phyloP scores from a whole-genome alignment of 2,888 invertebrate genomes.

The Malthinus seriepunctatus region DNA sequence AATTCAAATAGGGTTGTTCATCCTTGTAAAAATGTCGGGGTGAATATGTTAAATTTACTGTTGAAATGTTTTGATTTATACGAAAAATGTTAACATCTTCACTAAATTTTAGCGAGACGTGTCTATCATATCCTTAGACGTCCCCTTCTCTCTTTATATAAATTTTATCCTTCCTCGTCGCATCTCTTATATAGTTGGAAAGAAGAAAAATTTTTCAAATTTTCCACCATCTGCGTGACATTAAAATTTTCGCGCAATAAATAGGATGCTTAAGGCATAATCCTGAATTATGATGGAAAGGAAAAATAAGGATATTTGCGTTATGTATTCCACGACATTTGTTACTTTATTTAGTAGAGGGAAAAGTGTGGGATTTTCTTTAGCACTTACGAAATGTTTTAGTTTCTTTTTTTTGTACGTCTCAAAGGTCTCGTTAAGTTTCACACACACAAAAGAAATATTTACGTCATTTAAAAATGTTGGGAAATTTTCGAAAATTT shows the following conservation, averaged over 20 bases:
- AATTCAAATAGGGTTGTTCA: constrained; percentile 45
- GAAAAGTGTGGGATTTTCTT: constrained; percentile 22
- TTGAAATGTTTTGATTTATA: constrained; percentile 32
- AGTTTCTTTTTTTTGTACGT: constrained; percentile 10
- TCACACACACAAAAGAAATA: neutral
- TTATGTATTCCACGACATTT: constrained; percentile 32
- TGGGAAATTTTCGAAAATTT: too few relatives aligned
- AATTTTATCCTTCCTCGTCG: too few relatives aligned
- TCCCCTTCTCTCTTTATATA: too few relatives aligned
- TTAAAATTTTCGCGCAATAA: constrained; percentile 52
- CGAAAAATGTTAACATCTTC: constrained; percentile 12
- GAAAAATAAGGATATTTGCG: constrained; percentile 41
- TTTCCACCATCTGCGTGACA: constrained; percentile 46
- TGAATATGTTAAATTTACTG: constrained; percentile 36
- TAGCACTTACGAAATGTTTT: constrained; percentile 17
- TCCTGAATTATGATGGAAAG: constrained; percentile 50
- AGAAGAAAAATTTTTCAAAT: neutral
- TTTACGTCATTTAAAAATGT: too few relatives aligned
- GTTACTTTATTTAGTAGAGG: constrained; percentile 30
- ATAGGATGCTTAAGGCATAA: constrained; percentile 46
- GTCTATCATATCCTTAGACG: too few relatives aligned
- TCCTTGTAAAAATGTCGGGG: constrained; percentile 44
- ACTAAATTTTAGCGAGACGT: constrained; percentile 1
- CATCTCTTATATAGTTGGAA: too few relatives aligned
- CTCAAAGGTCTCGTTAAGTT: constrained; percentile 10